Evolutionary conservation across 92 coral and sea anemone genomes (phyloP).

Genomic region (Pocillopora meandrina): DNA sequence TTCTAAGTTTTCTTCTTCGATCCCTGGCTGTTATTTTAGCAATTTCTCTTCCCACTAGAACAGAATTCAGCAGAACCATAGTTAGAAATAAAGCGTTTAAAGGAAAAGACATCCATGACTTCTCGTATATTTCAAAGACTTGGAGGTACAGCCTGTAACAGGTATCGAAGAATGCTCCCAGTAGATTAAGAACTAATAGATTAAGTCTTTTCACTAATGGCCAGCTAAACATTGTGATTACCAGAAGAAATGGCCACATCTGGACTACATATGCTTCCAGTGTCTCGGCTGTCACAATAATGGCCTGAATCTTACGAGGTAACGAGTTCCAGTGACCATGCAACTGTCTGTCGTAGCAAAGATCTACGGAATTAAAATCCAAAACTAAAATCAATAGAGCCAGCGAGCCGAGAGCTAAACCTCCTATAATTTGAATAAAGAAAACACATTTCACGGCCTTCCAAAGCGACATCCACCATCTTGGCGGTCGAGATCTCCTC

Average conservation of each 20-base stretch:
- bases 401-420: conserved; percentile 39
- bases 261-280: conserved; percentile 54
- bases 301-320: conserved; percentile 41
- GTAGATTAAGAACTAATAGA: conserved; percentile 42
- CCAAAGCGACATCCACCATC: conserved; percentile 24
- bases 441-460: conserved; percentile 42
- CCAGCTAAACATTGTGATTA: conserved; percentile 47
- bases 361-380: conserved; percentile 64
- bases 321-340: conserved; percentile 13
- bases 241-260: conserved; percentile 44
- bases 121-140: conserved; percentile 47
- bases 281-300: conserved; percentile 43
- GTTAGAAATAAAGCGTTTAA: conserved; percentile 48
- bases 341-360: conserved; percentile 49
- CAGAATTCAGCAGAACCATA: conserved; percentile 39
- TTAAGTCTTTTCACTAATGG: conserved; percentile 50
- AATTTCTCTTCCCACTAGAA: conserved; percentile 44
- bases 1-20: background rate
- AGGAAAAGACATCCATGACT: conserved; percentile 49
- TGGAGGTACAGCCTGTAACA: conserved; percentile 39
- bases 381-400: conserved; percentile 41
- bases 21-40: background rate
- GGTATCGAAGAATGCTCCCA: conserved; percentile 59
- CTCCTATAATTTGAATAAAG: conserved; percentile 59
- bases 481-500: conserved; percentile 37